These are phyloP conservation scores for Etia nguti DNA, from an alignment of 2,113 vertebrate genomes.

Conservation along the genomic window DNA sequence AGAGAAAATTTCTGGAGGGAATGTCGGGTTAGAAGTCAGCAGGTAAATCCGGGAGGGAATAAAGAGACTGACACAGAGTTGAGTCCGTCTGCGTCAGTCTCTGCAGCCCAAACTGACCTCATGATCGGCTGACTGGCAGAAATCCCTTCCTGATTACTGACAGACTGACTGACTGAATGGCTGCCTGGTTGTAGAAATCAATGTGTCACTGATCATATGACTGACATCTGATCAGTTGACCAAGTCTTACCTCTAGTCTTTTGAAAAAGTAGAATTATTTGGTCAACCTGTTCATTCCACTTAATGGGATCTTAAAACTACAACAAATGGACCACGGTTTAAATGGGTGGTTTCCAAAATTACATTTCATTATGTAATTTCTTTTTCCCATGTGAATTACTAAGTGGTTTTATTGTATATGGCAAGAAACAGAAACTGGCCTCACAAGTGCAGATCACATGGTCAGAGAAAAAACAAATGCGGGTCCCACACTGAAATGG, in stretches of 20 bases:
- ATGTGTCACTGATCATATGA: not conserved
- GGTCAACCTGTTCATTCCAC: not conserved
- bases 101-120: not conserved
- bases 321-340: not conserved
- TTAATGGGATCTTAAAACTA: not conserved
- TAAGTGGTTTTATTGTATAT: not conserved
- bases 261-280: not conserved
- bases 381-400: not conserved
- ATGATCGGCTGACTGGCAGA: conserved; percentile 5
- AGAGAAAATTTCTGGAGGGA: not conserved
- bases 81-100: conserved; percentile 13
- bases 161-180: not conserved
- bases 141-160: conserved; percentile 5
- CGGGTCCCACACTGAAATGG: not conserved
- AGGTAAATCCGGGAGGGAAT: conserved; percentile 27
- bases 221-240: not conserved
- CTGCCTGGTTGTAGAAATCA: not conserved
- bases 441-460: not conserved
- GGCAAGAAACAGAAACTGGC: not conserved
- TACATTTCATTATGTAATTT: fast-evolving
- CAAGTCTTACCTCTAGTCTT: not conserved
- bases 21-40: not conserved
- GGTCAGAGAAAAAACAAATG: not conserved
- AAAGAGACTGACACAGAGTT: conserved; percentile 12
- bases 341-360: not conserved